Conservation (phyloP, 2,797 vertebrate genomes). For the Cossypha heuglini region DNA sequence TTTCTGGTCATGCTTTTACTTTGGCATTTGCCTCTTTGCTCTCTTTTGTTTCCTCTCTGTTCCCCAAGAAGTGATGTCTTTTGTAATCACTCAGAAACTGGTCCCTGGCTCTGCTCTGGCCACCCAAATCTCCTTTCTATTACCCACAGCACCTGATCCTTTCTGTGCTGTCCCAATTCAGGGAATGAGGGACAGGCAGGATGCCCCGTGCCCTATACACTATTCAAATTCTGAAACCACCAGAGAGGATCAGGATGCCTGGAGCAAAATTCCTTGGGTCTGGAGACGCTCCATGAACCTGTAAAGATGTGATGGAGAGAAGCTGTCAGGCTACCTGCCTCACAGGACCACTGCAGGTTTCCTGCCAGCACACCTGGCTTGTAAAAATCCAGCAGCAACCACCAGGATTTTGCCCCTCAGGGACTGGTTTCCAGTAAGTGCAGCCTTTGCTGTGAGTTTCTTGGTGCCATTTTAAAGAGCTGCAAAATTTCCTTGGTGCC, state of each 20-base stretch:
- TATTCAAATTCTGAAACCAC: background rate
- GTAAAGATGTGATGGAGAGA: conserved; percentile 30
- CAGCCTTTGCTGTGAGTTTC: background rate
- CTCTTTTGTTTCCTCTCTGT: background rate
- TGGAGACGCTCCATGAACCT: background rate
- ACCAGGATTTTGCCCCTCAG: background rate
- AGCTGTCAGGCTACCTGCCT: conserved; percentile 29
- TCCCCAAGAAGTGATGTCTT: background rate
- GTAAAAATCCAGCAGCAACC: conserved; percentile 11
- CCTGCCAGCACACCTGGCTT: conserved; percentile 53
- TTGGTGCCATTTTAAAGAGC: background rate
- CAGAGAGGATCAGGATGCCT: background rate
- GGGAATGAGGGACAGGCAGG: background rate
- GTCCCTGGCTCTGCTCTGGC: background rate
- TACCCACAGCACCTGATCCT: rapidly evolving
- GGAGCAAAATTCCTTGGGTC: background rate
- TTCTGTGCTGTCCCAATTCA: background rate
- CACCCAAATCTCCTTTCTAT: background rate
- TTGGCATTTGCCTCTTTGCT: background rate
- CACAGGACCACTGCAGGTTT: background rate
- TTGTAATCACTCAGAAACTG: background rate
- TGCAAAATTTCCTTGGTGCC: background rate
- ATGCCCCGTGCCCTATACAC: rapidly evolving
- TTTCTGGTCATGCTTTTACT: background rate
- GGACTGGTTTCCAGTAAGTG: conserved; percentile 40